Percentiles rank a stretch among this genome's conserved stretches.
Evolutionary conservation across 1,140 invertebrate species (phyloP).

Genomic region (Cardiocondyla obscurior): DNA sequence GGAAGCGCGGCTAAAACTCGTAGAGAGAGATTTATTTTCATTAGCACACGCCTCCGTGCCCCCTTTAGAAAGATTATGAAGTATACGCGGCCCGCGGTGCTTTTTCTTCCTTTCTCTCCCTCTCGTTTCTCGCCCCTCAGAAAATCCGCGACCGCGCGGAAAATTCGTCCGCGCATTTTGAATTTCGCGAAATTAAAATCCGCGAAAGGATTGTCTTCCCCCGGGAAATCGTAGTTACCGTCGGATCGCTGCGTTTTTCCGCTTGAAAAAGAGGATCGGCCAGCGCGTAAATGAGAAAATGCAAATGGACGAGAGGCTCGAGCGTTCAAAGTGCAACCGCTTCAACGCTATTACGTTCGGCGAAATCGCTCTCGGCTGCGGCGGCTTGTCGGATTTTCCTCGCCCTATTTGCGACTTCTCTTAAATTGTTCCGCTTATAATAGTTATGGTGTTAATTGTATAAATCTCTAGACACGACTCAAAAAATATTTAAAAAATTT

Average conservation of each 20-base stretch:
- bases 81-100: conserved; percentile 11
- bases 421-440: conserved; percentile 7
- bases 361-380: conserved; percentile 20
- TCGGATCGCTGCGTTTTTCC: conserved; percentile 32
- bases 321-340: conserved; percentile 32
- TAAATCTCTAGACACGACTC: background rate
- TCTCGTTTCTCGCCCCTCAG: background rate
- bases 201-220: conserved; percentile 44
- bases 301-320: conserved; percentile 39
- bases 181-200: conserved; percentile 61
- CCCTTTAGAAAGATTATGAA: conserved; percentile 52
- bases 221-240: conserved; percentile 45
- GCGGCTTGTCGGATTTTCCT: conserved; percentile 18
- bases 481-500: background rate
- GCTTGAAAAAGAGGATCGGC: conserved; percentile 43
- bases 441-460: conserved; percentile 12
- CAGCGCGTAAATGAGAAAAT: conserved; percentile 50
- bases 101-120: background rate
- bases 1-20: conserved; percentile 13
- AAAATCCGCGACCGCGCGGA: conserved; percentile 27
- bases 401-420: conserved; percentile 10
- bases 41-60: conserved; percentile 40
- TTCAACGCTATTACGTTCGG: conserved; percentile 38
- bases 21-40: conserved; percentile 64
- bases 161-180: conserved; percentile 51